Percentiles rank a stretch among this genome's conserved stretches.
Conservation (phyloP, 2,888 invertebrate species). For the Dolomedes plantarius region DNA sequence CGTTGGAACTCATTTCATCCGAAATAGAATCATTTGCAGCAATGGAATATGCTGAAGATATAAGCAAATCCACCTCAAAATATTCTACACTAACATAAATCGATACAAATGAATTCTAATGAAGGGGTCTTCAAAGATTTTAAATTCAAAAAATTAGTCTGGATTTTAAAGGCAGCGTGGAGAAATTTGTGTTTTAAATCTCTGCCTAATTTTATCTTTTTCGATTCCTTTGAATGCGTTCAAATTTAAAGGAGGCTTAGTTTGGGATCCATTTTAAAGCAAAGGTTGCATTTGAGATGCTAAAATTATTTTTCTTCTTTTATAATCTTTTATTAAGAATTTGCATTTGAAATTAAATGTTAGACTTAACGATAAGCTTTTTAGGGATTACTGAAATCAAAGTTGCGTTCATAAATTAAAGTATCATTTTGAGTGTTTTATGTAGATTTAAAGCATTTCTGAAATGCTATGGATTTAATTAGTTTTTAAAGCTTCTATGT, state of each 20-base stretch:
- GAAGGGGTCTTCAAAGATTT: neutral
- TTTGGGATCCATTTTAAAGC: neutral
- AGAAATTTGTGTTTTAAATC: neutral
- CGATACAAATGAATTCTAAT: neutral
- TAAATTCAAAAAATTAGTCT: neutral
- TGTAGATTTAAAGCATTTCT: no score
- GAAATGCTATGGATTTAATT: no score
- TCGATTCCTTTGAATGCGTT: neutral
- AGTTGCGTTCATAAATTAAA: no score
- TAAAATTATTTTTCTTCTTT: neutral
- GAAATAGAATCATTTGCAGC: conserved; percentile 11
- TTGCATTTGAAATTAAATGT: no score
- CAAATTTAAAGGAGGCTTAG: neutral
- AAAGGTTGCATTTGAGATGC: neutral
- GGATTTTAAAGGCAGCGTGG: neutral
- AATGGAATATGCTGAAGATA: neutral
- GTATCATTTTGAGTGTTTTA: no score
- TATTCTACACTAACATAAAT: neutral
- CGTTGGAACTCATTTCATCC: neutral
- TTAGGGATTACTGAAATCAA: no score
- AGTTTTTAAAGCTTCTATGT: no score
- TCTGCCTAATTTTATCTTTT: neutral
- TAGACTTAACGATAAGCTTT: no score
- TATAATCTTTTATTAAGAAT: neutral
- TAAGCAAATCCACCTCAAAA: neutral